Base-by-base conservation (phyloP, 2,113 vertebrate species). In the Rhea americana region DNA sequence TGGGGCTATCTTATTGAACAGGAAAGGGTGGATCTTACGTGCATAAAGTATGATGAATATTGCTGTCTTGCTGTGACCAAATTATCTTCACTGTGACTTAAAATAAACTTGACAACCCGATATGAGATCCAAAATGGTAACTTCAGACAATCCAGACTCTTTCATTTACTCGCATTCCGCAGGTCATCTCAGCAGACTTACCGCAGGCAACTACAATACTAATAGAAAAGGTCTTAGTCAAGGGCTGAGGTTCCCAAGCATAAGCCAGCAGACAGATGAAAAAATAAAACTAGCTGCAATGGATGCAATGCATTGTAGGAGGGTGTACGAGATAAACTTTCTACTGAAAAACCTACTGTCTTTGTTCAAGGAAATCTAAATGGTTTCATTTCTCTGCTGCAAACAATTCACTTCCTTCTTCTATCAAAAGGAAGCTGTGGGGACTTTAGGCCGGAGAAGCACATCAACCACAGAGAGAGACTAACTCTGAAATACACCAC, bases 371-470 rank as follows among this genome's bases (percentile, higher is more conserved):
- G 79, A 93, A 79, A 80, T 19, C 76, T 71, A 85, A 85, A 90
- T 43, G 88, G 76, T 85, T 96, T 96, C 84, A 66, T 87, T 89
- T 92, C 89, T 96, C 66, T 87, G 85, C 75, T 87, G 83, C 93
- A 89, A 91, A 94, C 94, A 95, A 92, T 96, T 91, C n/a, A 35
- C 87, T 95, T 95, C 87, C 93, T 96, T 51, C 92, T 89, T 26
- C 81, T 82, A 76, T 90, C 85, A 85, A 94, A 74, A 85, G 72
- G 94, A 76, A 92, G 90, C 82, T 63, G 90, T 0, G 68, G 91
- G 95, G 95, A 76, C 85, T 80, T 78, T 71, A 39, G 86, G 84
- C 89, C 93, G 87, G 76, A 70, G 93, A 93, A 73, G 87, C 88
- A 61, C 80, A 82, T 91, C 62, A 96, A 91, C 76, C 82, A 56